Evolutionary conservation across 2,113 vertebrate species (phyloP), one percentile per base, ranked within the genome.

Genomic region (Litocranius walleri): DNA sequence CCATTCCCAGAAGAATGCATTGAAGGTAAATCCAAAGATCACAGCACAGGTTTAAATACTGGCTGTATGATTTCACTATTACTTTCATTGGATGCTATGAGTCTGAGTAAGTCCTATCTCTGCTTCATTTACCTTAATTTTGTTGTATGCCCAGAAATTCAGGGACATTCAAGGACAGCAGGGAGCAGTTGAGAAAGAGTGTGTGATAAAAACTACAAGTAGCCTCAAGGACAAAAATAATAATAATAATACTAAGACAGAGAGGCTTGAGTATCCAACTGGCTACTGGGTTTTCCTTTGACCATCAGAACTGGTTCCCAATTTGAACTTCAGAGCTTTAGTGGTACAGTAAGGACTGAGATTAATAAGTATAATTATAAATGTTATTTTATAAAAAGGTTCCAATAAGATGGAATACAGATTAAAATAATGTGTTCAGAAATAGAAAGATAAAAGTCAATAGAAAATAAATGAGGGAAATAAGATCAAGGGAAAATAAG

Each of bases 1-100:
- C 97, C 98, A 87, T 54, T 91, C 9, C n/a, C 91, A 57, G 81
- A 95, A 90, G 84, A 92, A 36, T 50, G 78, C 95, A 94, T 88
- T 11, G 94, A 96, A 82, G 94, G 91, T 91, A 87, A 97, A 81
- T 36, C 45, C 30, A 8, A 92, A 94, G 91, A 77, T 67, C n/a
- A 43, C 15, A 74, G 54, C 3, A 50, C 43, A 86, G 17, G 56
- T 93, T 94, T 89, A 97, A 96, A 43, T 57, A 45, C 25, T 27
- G 2, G 33, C 29, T 71, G 0, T 80, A 3, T 0, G 3, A n/a
- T 61, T 91, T 71, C 78, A 94, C 52, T 52, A 21, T 43, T 87
- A 30, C 91, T 97, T 82, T 97, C 93, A 77, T 45, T 74, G 21
- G 21, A 43, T 61, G 23, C 4, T 83, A 48, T 54, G 29, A 0